Evolutionary conservation across 2,888 invertebrate species (phyloP), one percentile per base, ranked within the genome.

Genomic region (Coleophora flavipennella): DNA sequence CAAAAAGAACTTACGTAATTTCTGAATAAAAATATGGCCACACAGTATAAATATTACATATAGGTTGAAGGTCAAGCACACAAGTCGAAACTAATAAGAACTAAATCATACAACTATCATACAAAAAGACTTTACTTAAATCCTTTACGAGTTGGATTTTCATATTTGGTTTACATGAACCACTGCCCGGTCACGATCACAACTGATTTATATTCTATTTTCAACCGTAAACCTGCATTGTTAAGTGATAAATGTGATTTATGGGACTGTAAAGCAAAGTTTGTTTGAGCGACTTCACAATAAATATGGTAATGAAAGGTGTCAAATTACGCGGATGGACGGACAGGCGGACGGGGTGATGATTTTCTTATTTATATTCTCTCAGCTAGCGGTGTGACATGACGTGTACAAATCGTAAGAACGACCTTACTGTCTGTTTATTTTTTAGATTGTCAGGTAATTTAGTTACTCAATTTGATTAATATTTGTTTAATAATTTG

Each of bases 231-330:
- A 20, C 20, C 20, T 4, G 20, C 6, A 20, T 20, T 20, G 20
- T 20, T 20, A 20, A 20, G 13, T 0, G 27, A 33, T 51, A 52
- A 46, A 29, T 6, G 29, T 29, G 29, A 39, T 42, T 33, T 25
- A 13, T 33, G 28, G 26, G 9, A 34, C 3, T 20, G 20, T 6
- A 20, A 4, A 3, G 20, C 20, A 20, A 20, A 20, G 20, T 20
- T 8, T 14, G 29, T 8, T 26, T 13, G 25, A 49, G 36, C 48
- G 51, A 56, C 56, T 67, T 58, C 53, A 75, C 71, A 77, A 81
- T 80, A 79, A 78, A 78, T 79, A 81, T 81, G 80, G 78, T 80
- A 81, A 80, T 81, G 79, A 75, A 77, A 79, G 77, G 79, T 80
- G 79, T 80, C 79, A 81, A 79, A 80, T 79, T 78, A 79, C 74